These are phyloP conservation scores for Anas platyrhynchos DNA, from an alignment of 2,113 vertebrate species.

Conservation along the genomic window DNA sequence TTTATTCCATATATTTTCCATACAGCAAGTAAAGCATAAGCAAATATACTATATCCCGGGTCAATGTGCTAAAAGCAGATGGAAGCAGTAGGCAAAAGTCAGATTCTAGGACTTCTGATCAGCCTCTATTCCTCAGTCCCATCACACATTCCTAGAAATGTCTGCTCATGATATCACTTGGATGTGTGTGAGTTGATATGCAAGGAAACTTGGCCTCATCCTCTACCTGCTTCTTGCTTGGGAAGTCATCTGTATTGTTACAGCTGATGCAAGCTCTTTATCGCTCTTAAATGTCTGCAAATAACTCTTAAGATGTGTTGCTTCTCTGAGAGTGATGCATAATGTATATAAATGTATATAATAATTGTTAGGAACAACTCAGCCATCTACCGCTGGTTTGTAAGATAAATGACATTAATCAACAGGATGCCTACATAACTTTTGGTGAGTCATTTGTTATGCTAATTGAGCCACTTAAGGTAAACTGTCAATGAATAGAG, in stretches of 20 bases:
- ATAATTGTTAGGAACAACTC: conserved; percentile 79
- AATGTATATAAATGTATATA: conserved; percentile 76
- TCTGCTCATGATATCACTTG: background rate
- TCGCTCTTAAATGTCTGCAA: conserved; percentile 40
- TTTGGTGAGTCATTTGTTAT: conserved; percentile 85
- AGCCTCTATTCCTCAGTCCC: background rate
- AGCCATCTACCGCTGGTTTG: conserved; percentile 75
- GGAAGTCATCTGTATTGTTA: background rate
- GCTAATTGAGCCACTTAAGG: conserved; percentile 85
- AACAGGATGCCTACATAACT: conserved; percentile 86
- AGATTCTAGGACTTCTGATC: background rate
- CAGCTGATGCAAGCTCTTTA: background rate
- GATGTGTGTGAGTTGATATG: background rate
- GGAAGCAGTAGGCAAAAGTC: background rate
- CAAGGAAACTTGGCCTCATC: background rate
- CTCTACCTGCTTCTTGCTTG: background rate
- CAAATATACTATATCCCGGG: background rate
- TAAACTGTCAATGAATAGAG: conserved; percentile 76
- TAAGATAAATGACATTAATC: conserved; percentile 87
- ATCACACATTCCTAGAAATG: background rate
- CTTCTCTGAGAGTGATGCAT: conserved; percentile 48
- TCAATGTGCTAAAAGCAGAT: background rate
- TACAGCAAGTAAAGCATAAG: rapidly evolving
- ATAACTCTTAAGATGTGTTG: conserved; percentile 24
- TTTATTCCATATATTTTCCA: background rate